Evolutionary conservation across 92 coral and sea anemone species (phyloP).

Genomic region (Palythoa grandiflora): DNA sequence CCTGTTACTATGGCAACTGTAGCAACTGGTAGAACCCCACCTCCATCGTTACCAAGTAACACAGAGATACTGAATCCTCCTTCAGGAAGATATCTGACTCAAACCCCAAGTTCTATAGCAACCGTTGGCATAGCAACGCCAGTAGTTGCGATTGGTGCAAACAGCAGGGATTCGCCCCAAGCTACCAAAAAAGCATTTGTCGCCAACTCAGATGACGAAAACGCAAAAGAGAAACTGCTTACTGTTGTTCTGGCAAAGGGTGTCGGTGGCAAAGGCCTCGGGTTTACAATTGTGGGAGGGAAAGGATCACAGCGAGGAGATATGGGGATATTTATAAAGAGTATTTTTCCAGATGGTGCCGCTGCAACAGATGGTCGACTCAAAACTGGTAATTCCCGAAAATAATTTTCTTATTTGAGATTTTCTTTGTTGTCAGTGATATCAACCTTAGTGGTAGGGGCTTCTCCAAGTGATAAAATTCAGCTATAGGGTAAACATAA

Average conservation of each 20-base stretch:
- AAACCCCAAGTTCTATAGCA: slow-evolving; percentile 55
- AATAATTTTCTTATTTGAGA: neutral
- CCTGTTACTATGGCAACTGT: slow-evolving; percentile 52
- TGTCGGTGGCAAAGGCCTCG: slow-evolving; percentile 90
- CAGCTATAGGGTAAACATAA: too few species aligned
- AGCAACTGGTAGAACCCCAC: slow-evolving; percentile 66
- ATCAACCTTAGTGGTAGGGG: too few species aligned
- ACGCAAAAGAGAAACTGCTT: slow-evolving; percentile 56
- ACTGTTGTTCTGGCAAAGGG: slow-evolving; percentile 93
- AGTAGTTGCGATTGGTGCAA: slow-evolving; percentile 66
- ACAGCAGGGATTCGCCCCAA: slow-evolving; percentile 81
- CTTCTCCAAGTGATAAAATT: too few species aligned
- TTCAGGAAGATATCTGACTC: slow-evolving; percentile 61
- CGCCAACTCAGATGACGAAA: slow-evolving; percentile 33
- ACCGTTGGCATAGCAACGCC: slow-evolving; percentile 81
- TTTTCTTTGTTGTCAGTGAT: too few species aligned
- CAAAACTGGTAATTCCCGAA: slow-evolving; percentile 67
- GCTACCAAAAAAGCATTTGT: slow-evolving; percentile 54
- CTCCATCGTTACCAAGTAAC: slow-evolving; percentile 59
- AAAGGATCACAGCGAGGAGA: slow-evolving; percentile 90
- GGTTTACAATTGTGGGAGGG: slow-evolving; percentile 98
- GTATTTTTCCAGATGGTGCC: slow-evolving; percentile 86
- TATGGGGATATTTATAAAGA: slow-evolving; percentile 89
- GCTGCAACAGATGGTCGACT: slow-evolving; percentile 96
- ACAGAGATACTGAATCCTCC: slow-evolving; percentile 31